Evolutionary conservation across 1,140 invertebrate genomes (phyloP).

Genomic region (Uloborus diversus): DNA sequence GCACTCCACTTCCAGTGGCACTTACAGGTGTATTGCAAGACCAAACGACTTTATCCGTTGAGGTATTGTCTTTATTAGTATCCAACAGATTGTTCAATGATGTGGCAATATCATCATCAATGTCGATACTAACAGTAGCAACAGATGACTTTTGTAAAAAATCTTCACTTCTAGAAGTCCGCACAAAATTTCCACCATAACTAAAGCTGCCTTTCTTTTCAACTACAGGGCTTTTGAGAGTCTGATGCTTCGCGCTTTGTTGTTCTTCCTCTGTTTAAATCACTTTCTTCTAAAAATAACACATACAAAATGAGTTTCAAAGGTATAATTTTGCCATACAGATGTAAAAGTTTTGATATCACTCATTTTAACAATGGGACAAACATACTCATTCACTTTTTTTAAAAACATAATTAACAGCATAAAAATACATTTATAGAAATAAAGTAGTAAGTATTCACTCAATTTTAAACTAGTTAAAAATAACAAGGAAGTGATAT

Average conservation of each 20-base stretch:
- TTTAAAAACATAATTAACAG: no score
- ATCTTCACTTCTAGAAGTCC: constrained; percentile 85
- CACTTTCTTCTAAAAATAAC: not conserved
- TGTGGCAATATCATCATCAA: constrained; percentile 81
- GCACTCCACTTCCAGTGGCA: constrained; percentile 56
- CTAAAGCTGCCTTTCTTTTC: constrained; percentile 60
- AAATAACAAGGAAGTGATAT: no score
- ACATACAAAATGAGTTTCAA: no score
- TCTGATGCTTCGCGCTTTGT: constrained; percentile 62
- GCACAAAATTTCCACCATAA: constrained; percentile 70
- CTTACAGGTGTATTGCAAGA: constrained; percentile 83
- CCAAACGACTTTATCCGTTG: constrained; percentile 80
- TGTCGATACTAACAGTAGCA: constrained; percentile 85
- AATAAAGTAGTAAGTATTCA: no score
- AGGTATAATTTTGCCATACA: no score
- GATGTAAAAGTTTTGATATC: no score
- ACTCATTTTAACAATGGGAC: no score
- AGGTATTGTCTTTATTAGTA: constrained; percentile 67
- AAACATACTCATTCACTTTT: no score
- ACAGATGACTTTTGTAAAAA: constrained; percentile 79
- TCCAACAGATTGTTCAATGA: constrained; percentile 88
- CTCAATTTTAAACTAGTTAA: no score
- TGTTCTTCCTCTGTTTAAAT: not conserved
- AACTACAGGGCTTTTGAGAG: constrained; percentile 55
- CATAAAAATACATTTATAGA: no score